phyloP scores from a whole-genome alignment of 2,797 vertebrate species.

The Scolopax bukidnonensis region DNA sequence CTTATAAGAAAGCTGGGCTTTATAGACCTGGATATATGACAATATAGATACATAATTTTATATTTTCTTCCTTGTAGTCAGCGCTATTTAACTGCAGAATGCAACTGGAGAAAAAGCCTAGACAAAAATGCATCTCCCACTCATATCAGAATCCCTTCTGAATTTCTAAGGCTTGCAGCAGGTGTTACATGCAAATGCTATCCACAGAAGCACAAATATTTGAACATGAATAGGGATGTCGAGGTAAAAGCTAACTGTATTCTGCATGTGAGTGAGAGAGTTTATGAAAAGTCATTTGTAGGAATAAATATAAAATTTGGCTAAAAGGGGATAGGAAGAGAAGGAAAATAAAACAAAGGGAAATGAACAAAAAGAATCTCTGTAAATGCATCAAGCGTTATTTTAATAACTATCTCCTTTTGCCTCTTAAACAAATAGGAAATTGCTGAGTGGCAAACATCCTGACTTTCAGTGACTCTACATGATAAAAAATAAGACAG shows the following conservation, averaged over 20 bases:
- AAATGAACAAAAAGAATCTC: background rate
- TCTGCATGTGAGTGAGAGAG: background rate
- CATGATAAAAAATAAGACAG: background rate
- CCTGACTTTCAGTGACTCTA: background rate
- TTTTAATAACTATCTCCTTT: background rate
- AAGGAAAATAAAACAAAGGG: background rate
- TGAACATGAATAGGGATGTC: conserved; percentile 34
- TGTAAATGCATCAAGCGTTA: background rate
- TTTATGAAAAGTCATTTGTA: conserved; percentile 22
- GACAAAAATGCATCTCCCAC: conserved; percentile 4
- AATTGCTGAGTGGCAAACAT: background rate
- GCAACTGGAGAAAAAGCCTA: background rate
- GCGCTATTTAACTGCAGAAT: background rate
- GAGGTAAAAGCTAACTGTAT: background rate
- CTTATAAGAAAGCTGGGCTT: background rate
- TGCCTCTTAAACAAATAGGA: background rate
- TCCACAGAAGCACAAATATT: conserved; percentile 43
- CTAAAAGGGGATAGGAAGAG: background rate
- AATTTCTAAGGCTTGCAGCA: conserved; percentile 54
- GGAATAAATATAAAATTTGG: background rate
- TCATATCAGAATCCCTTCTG: conserved; percentile 18
- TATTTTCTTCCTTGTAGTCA: background rate
- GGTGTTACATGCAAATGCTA: conserved; percentile 42
- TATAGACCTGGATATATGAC: background rate
- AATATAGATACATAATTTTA: background rate